These are phyloP conservation scores for Phalacrocorax pelagicus DNA, from an alignment of 2,113 vertebrate genomes.

Conservation along the genomic window DNA sequence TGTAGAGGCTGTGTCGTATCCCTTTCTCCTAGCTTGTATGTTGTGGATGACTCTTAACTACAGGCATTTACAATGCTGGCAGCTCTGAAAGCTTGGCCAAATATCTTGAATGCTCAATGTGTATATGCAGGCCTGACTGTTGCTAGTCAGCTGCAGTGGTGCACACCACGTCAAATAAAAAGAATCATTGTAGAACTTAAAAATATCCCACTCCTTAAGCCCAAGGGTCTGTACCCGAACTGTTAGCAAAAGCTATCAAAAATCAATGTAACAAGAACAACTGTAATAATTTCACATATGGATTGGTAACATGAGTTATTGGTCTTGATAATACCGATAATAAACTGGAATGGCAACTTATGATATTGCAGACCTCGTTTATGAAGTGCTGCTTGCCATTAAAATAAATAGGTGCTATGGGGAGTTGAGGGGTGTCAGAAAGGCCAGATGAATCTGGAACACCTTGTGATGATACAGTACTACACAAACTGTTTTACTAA, in stretches of 20 bases:
- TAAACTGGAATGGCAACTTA: background rate
- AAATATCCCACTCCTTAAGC: background rate
- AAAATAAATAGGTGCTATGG: background rate
- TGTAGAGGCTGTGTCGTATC: rapidly evolving
- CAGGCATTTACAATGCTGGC: background rate
- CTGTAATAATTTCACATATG: background rate
- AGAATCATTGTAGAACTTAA: background rate
- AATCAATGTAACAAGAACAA: background rate
- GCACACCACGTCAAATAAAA: background rate
- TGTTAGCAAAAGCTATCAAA: background rate
- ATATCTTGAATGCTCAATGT: background rate
- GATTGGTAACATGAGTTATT: background rate
- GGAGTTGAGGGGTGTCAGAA: background rate
- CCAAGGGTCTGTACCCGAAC: background rate
- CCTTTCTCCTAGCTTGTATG: background rate
- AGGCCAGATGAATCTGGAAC: background rate
- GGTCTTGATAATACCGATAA: background rate
- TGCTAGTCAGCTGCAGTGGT: background rate
- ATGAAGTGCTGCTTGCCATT: background rate
- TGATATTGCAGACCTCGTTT: background rate
- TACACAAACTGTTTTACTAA: background rate
- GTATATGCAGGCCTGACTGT: background rate
- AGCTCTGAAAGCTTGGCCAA: background rate
- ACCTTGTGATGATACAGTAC: background rate
- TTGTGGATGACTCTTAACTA: background rate